phyloP scores from a whole-genome alignment of 2,888 invertebrate genomes.

The Yponomeuta malinellus region DNA sequence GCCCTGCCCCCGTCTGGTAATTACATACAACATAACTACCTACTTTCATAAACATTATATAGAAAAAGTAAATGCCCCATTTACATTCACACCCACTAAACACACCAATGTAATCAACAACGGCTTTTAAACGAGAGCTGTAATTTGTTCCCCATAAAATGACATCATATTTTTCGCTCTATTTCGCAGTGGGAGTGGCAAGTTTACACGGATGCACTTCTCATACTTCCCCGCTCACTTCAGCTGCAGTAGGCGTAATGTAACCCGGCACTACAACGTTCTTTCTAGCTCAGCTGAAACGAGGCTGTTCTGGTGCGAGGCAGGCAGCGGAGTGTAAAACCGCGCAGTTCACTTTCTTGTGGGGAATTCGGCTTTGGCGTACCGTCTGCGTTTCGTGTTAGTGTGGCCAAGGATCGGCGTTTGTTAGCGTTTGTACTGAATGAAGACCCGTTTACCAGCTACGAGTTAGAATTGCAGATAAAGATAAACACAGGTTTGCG shows the following conservation, averaged over 20 bases:
- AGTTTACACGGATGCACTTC: not conserved
- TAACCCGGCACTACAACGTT: not conserved
- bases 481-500: not conserved
- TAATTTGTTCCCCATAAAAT: no score
- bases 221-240: not conserved
- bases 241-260: not conserved
- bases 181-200: not conserved
- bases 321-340: constrained; percentile 45
- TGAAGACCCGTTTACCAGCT: not conserved
- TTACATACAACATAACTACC: no score
- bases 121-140: no score
- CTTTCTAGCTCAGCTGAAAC: constrained; percentile 21
- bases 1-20: no score
- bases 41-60: no score
- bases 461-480: not conserved
- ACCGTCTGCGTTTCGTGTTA: not conserved
- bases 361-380: constrained; percentile 36
- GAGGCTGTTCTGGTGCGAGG: constrained; percentile 27
- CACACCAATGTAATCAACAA: no score
- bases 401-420: not conserved
- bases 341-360: constrained; percentile 58
- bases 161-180: no score
- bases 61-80: no score
- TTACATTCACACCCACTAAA: no score
- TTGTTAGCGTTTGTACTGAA: not conserved